Conservation (phyloP, 2,888 invertebrate species). For the Cordilura impudica region DNA sequence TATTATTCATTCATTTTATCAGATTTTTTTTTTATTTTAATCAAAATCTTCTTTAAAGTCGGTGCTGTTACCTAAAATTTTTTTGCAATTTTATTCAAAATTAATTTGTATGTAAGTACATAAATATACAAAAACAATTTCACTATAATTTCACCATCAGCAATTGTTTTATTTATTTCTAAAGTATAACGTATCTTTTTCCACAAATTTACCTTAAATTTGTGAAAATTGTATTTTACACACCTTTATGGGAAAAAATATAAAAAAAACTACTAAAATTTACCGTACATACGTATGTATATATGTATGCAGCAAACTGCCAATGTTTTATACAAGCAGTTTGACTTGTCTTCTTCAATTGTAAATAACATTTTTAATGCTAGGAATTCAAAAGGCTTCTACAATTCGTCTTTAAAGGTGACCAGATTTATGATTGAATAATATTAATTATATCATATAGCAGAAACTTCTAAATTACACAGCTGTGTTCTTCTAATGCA, state of each 20-base stretch:
- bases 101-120: too few relatives aligned
- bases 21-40: too few relatives aligned
- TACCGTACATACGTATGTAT: slow-evolving; percentile 22
- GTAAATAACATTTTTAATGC: slow-evolving; percentile 49
- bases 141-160: too few relatives aligned
- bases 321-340: slow-evolving; percentile 40
- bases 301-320: slow-evolving; percentile 26
- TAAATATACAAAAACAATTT: too few relatives aligned
- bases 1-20: too few relatives aligned
- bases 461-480: too few relatives aligned
- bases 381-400: slow-evolving; percentile 38
- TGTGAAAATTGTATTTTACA: slow-evolving; percentile 33
- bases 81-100: too few relatives aligned
- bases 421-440: slow-evolving; percentile 2
- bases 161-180: neutral
- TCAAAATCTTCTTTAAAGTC: too few relatives aligned
- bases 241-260: slow-evolving; percentile 30
- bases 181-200: slow-evolving; percentile 8
- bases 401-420: slow-evolving; percentile 13
- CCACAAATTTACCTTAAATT: slow-evolving; percentile 18
- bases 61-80: too few relatives aligned
- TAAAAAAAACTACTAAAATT: neutral
- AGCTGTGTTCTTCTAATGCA: too few relatives aligned
- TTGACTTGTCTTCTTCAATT: slow-evolving; percentile 58
- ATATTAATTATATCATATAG: too few relatives aligned